Evolutionary conservation across 2,888 invertebrate species (phyloP).

Genomic region (Hypomecis atomaria): DNA sequence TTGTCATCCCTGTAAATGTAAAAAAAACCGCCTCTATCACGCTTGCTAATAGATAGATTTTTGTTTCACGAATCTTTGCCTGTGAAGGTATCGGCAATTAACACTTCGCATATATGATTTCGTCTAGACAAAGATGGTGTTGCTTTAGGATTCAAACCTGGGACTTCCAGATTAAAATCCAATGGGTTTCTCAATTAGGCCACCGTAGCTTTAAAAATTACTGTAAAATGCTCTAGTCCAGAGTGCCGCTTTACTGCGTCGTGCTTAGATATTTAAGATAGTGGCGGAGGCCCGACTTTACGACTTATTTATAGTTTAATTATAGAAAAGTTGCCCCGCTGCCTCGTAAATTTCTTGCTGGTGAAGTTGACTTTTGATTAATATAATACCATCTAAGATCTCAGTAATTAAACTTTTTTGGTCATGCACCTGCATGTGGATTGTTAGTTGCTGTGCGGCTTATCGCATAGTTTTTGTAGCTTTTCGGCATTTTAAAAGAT

Average conservation of each 20-base stretch:
- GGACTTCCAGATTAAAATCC: no score
- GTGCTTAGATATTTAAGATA: slow-evolving; percentile 44
- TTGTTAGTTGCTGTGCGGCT: not conserved
- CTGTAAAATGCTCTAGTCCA: slow-evolving; percentile 14
- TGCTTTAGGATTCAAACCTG: no score
- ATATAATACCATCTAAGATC: slow-evolving; percentile 1
- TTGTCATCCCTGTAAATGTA: no score
- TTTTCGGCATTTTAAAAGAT: not conserved
- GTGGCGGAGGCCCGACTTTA: slow-evolving; percentile 43
- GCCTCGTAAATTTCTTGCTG: slow-evolving; percentile 21
- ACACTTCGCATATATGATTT: no score
- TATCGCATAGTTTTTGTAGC: not conserved
- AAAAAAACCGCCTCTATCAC: no score
- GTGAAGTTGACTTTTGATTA: slow-evolving; percentile 21
- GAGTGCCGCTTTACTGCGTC: slow-evolving; percentile 40
- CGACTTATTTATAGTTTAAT: slow-evolving; percentile 54
- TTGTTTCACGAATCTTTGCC: no score
- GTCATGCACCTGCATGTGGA: not conserved
- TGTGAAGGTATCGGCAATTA: no score
- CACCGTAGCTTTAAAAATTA: slow-evolving; percentile 2
- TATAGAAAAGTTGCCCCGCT: slow-evolving; percentile 43
- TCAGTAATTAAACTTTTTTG: not conserved
- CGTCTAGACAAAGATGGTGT: no score
- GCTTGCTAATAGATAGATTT: no score
- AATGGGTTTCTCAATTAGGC: no score